Base-by-base conservation (phyloP, 2,113 vertebrate species). In the Paramisgurnus dabryanus region DNA sequence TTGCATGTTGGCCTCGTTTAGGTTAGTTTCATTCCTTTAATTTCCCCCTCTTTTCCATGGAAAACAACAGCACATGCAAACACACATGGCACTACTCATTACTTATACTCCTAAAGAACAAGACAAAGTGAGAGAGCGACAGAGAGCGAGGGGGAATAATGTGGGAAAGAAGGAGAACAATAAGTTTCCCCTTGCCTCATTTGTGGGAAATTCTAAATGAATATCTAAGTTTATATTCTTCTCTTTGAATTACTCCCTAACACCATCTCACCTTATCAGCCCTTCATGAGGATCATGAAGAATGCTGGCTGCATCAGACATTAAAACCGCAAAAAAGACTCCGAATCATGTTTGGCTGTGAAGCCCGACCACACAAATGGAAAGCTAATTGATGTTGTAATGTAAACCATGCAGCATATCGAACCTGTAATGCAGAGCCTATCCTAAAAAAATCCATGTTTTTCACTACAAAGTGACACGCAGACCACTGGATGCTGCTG, bases 1-100 rank as follows among this genome's bases (percentile, higher is more conserved):
- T 89, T 89, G 53, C 7, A 64, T 45, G 13, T 85, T 67, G 27
- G 74, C 78, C 84, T 90, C 66, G 40, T 89, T 90, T 80, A 67
- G 86, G 86, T 89, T 87, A 84, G 88, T 90, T 91, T 92, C 85
- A 86, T 89, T 89, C 73, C 83, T 85, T 87, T 86, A 50, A 75
- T 75, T 82, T 65, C 41, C 3, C 27, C 70, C n/a, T 58, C 74
- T 82, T 86, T 84, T 89, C 66, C 79, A 83, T 79, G 83, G 73
- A 80, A 84, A 87, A 84, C 80, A 73, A 80, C 0, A 66, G 80
- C 75, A 87, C 78, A 88, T 64, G 87, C 86, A 87, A 84, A 79
- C 85, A 78, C 86, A 90, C 84, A 89, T 90, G 87, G 87, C 82
- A 84, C 82, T 84, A 78, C 82, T 78, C 80, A 80, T 76, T 22